Conservation (phyloP, 2,797 vertebrate species). For the Staurois parvus region DNA sequence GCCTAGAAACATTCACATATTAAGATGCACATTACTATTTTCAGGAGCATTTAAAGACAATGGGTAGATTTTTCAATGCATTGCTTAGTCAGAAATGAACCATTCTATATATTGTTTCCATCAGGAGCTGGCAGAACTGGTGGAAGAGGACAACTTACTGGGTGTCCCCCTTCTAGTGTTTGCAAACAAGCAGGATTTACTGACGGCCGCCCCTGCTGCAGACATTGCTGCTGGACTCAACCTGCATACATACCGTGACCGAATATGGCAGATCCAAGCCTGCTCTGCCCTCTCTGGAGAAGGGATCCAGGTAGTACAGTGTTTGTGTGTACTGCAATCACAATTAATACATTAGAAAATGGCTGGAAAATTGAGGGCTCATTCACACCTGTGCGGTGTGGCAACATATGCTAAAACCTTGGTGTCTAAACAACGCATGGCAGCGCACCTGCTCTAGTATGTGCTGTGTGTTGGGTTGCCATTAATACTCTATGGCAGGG, state of each 20-base stretch:
- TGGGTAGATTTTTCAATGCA: no score
- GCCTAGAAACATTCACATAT: no score
- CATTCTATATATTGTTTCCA: slow-evolving; percentile 6
- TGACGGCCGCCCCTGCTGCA: slow-evolving; percentile 82
- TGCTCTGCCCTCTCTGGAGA: slow-evolving; percentile 89
- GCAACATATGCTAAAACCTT: no score
- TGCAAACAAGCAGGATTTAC: slow-evolving; percentile 91
- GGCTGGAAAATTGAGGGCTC: neutral
- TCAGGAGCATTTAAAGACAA: no score
- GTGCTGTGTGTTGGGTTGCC: no score
- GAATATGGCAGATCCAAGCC: slow-evolving; percentile 91
- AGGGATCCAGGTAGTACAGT: slow-evolving; percentile 83
- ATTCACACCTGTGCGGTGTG: no score
- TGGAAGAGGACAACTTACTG: slow-evolving; percentile 82
- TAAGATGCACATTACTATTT: no score
- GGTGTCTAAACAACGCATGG: no score
- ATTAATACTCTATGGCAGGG: no score
- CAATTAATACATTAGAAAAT: neutral
- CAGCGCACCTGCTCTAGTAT: no score
- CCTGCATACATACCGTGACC: slow-evolving; percentile 87
- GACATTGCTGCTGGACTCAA: slow-evolving; percentile 88
- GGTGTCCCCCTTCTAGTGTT: slow-evolving; percentile 88
- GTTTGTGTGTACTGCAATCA: neutral
- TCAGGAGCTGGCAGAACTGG: slow-evolving; percentile 87
- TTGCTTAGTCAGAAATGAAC: no score